Percentiles rank a stretch among this genome's conserved stretches.
These are phyloP conservation scores for Heterotilapia buettikoferi DNA, from an alignment of 2,113 vertebrate genomes.

Conservation along the genomic window DNA sequence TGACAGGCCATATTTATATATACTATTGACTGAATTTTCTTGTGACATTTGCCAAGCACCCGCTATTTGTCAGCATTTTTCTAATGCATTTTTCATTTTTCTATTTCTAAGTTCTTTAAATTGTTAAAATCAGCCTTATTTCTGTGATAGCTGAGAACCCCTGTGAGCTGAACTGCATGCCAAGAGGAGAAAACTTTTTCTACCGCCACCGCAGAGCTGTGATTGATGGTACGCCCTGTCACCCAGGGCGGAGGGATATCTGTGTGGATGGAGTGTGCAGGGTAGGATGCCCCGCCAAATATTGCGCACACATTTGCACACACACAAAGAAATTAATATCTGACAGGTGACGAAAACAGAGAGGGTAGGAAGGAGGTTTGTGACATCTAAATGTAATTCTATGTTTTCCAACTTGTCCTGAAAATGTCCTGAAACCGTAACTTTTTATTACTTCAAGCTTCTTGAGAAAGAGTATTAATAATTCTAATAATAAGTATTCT, in stretches of 20 bases:
- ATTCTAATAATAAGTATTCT: not conserved
- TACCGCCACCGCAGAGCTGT: conserved; percentile 83
- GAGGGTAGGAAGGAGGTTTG: not conserved
- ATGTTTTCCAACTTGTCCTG: not conserved
- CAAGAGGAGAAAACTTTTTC: conserved; percentile 92
- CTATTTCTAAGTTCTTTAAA: not conserved
- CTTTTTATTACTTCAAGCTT: not conserved
- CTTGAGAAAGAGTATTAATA: not conserved
- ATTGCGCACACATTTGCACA: not conserved
- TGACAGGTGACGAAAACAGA: not conserved
- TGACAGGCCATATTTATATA: not conserved
- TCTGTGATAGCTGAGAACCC: conserved; percentile 80
- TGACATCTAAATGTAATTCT: not conserved
- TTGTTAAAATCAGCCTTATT: not conserved
- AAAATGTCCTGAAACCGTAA: not conserved
- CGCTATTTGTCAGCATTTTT: not conserved
- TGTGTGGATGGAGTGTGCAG: conserved; percentile 88
- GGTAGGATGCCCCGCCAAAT: conserved; percentile 52
- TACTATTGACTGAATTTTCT: not conserved
- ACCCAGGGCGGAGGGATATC: conserved; percentile 81
- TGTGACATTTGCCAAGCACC: not conserved
- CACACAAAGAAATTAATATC: not conserved
- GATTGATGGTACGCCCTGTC: conserved; percentile 86
- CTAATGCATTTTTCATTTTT: too few relatives aligned
- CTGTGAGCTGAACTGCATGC: conserved; percentile 96